Base-by-base conservation (phyloP, 2,888 invertebrate species). In the Aradus depressus region DNA sequence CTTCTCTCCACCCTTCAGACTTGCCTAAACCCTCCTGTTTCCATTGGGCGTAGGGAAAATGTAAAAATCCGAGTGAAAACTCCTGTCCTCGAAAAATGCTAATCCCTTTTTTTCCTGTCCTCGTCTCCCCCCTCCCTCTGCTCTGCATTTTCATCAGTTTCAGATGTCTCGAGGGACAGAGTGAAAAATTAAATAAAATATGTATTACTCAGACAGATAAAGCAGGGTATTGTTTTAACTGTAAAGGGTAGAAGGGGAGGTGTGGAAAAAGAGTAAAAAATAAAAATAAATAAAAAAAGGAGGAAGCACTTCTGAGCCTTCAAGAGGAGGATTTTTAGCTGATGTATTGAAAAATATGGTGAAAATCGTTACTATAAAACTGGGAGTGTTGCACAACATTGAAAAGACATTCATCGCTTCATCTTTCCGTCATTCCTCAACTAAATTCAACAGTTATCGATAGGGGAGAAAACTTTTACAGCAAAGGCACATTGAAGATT, bases 21-120 rank as follows among this genome's bases (percentile, higher is more conserved):
- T 50, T 50, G 34, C 26, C 32, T 50, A 23, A 37, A 49, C 38
- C 44, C 14, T 25, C 53, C 50, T 53, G 49, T 34, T 34, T 34
- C 41, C 38, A 25, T 41, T 34, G 28, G 23, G 49, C 41, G 43
- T 42, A 48, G 44, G 47, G 42, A 35, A 49, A 49, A 53, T 49
- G 49, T 50, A 50, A 53, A 53, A 50, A 50, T 50, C 47, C 21
- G 50, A 53, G 53, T 53, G 53, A 53, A 53, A 53, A 53, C 53
- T 53, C 47, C 53, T 53, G 53, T 53, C 50, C 45, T 45, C 47
- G 37, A 39, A 53, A 53, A 50, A 53, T 53, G 53, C 50, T 53
- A 53, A 53, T 53, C 34, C 41, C 41, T 50, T 50, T 50, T 53
- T 47, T 37, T 16, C 38, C 38, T 4, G 12, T n/a, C 10, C 38